Evolutionary conservation across 2,888 invertebrate genomes (phyloP).

Genomic region (Masnerella sp.): DNA sequence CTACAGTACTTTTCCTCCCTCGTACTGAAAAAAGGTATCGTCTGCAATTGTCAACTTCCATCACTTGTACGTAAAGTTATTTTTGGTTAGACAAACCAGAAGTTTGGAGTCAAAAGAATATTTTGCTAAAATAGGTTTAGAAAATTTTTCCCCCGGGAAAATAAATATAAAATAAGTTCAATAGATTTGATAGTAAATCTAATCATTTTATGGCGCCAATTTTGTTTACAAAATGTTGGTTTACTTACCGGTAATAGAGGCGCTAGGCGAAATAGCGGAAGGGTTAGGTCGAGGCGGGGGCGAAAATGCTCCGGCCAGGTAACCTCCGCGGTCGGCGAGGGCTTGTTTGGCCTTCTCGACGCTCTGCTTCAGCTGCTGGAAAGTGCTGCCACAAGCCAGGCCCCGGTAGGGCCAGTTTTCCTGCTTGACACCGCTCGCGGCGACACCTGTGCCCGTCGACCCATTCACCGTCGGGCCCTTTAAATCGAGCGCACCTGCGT

Average conservation of each 20-base stretch:
- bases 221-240: too few species aligned
- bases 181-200: too few species aligned
- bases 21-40: too few species aligned
- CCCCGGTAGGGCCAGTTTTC: slow-evolving; percentile 82
- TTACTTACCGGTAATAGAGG: slow-evolving; percentile 75
- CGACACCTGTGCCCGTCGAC: slow-evolving; percentile 63
- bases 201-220: too few species aligned
- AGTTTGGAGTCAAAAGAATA: too few species aligned
- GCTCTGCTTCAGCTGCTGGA: slow-evolving; percentile 93
- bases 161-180: too few species aligned
- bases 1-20: too few species aligned
- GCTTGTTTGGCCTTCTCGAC: slow-evolving; percentile 95
- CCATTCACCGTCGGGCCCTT: slow-evolving; percentile 82
- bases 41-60: too few species aligned
- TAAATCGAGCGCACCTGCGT: slow-evolving; percentile 89
- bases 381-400: slow-evolving; percentile 88
- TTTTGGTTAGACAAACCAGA: too few species aligned
- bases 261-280: slow-evolving; percentile 74
- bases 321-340: slow-evolving; percentile 78
- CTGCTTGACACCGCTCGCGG: slow-evolving; percentile 76
- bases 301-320: slow-evolving; percentile 75
- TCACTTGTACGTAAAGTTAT: too few species aligned
- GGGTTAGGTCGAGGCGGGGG: slow-evolving; percentile 76
- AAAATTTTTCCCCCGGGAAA: too few species aligned
- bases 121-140: too few species aligned